Base-by-base conservation (phyloP, 2,797 vertebrate genomes). In the Lagodon rhomboides region DNA sequence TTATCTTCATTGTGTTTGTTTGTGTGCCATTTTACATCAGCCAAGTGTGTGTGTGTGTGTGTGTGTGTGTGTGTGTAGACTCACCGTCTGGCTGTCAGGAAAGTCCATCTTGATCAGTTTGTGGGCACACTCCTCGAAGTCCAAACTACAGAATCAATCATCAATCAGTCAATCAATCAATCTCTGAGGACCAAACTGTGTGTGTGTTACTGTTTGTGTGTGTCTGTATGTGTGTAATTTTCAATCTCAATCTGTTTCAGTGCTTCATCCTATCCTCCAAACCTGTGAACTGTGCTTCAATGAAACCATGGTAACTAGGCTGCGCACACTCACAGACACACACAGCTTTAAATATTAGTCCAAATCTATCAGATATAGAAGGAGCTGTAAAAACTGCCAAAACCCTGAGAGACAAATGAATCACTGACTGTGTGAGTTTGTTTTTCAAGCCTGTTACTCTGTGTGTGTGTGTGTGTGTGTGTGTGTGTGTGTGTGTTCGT, bases 81-180 rank as follows among this genome's bases (percentile, higher is more conserved):
- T 91, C 94, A 98, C 98, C 70, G 97, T 99, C 91, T 99, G 97
- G 90, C 95, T 98, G 8, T 98, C 97, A 0, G 98, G 98, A 82
- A 99, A 99, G 69, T 99, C 97, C 98, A 99, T 99, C 94, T 99
- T 99, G 87, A 99, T 95, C 85, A 99, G 90, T 85, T 99, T 99
- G 91, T 99, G 98, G 77, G 98, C 98, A 30, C 98, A 99, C 93
- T 99, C 98, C 93, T 99, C 98, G 92, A 98, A 99, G 94, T 99
- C 98, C 96, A 99, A 97, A 92, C 98, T 99, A 90, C n/a, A 89
- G 17, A 73, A 82, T 20, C 1, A 88, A 44, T 3, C 5, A 67
- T 65, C 10, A 64, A 55, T 17, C 18, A 41, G 44, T 44, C 17
- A 68, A 68, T 68, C 43, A 16, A 10, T 60, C 13, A 51, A 51